phyloP scores from a whole-genome alignment of 2,113 vertebrate species.

The Fregetta grallaria region DNA sequence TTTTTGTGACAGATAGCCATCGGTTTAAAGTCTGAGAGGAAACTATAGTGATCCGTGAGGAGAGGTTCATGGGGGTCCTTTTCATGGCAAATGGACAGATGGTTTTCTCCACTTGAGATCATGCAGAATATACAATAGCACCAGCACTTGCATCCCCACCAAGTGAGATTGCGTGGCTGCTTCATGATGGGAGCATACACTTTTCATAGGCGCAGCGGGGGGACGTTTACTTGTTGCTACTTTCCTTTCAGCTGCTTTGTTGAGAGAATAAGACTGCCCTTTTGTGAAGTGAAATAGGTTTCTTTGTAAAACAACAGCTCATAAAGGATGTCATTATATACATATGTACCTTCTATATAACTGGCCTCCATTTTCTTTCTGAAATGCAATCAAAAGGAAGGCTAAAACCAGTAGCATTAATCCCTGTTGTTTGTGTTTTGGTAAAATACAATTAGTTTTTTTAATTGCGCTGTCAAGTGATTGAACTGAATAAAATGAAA shows the following conservation, averaged over 20 bases:
- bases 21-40: slow-evolving; percentile 62
- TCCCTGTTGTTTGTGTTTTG: background rate
- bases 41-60: background rate
- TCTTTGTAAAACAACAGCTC: slow-evolving; percentile 6
- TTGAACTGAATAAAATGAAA: background rate
- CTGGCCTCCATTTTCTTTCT: slow-evolving; percentile 8
- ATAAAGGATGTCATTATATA: background rate
- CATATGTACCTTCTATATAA: background rate
- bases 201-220: background rate
- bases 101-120: slow-evolving; percentile 8
- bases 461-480: background rate
- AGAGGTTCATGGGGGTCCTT: background rate
- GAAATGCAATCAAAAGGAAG: slow-evolving; percentile 26
- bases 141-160: background rate
- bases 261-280: slow-evolving; percentile 6
- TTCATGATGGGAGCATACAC: background rate
- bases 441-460: background rate
- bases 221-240: background rate
- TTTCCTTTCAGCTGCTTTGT: slow-evolving; percentile 18
- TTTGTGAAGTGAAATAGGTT: background rate
- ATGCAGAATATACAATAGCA: background rate
- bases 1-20: slow-evolving; percentile 45
- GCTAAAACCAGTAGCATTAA: background rate
- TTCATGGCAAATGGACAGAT: background rate
- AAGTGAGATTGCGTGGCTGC: background rate